Evolutionary conservation across 2,113 vertebrate species (phyloP).

Genomic region (Prionailurus viverrinus): DNA sequence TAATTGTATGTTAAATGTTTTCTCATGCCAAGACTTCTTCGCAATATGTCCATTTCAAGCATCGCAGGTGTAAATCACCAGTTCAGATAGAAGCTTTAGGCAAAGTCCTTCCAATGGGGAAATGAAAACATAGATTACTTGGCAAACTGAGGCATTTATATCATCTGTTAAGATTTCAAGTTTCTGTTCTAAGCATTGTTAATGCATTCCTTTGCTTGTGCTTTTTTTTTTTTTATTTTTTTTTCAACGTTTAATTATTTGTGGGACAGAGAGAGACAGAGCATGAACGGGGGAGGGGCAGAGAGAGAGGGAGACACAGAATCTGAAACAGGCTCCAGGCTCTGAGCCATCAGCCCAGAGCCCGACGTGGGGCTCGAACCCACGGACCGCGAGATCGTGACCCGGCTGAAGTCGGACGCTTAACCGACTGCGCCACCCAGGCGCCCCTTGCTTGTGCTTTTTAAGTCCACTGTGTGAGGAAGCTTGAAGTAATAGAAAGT

Average conservation of each 20-base stretch:
- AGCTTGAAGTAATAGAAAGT: slow-evolving; percentile 10
- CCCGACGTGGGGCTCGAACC: too few relatives aligned
- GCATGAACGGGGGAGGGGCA: too few relatives aligned
- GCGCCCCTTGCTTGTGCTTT: not conserved
- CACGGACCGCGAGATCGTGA: too few relatives aligned
- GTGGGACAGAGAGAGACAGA: too few relatives aligned
- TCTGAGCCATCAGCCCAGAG: too few relatives aligned
- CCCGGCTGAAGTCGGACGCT: too few relatives aligned
- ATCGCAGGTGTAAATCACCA: not conserved
- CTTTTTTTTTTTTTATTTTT: too few relatives aligned
- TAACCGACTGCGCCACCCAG: too few relatives aligned
- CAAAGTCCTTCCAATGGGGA: not conserved
- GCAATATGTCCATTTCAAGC: slow-evolving; percentile 22
- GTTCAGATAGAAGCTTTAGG: not conserved
- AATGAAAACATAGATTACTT: not conserved
- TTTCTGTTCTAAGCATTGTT: slow-evolving; percentile 1
- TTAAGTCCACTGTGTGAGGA: not conserved
- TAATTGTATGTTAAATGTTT: slow-evolving; percentile 20
- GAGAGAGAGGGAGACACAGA: too few relatives aligned
- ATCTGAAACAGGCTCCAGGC: too few relatives aligned
- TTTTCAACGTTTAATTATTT: too few relatives aligned
- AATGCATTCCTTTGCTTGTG: slow-evolving; percentile 7
- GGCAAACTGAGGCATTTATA: not conserved
- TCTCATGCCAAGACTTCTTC: not conserved
- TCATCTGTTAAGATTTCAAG: not conserved